phyloP scores from a whole-genome alignment of 2,797 vertebrate genomes.

The Poeciliopsis gracilis region DNA sequence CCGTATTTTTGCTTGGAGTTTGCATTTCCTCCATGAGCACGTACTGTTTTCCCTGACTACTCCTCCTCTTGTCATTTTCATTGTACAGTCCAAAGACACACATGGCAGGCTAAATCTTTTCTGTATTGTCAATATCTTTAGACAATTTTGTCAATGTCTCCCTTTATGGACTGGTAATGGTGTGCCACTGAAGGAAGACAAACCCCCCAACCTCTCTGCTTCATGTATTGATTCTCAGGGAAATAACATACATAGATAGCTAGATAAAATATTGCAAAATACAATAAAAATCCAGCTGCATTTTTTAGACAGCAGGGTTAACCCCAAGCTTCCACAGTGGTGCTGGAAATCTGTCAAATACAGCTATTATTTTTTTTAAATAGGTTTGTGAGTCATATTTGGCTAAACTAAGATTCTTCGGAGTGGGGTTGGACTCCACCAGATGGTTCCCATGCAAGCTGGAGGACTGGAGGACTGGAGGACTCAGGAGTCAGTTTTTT shows the following conservation, averaged over 20 bases:
- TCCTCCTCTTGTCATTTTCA: neutral
- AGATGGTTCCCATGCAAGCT: neutral
- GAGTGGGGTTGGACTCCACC: neutral
- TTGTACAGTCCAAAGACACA: neutral
- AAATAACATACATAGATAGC: neutral
- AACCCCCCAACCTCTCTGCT: neutral
- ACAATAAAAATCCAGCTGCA: neutral
- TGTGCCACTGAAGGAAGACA: neutral
- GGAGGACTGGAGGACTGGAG: neutral
- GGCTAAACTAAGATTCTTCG: neutral
- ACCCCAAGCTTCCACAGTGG: neutral
- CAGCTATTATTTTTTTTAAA: neutral
- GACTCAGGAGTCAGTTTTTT: neutral
- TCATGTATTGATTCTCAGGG: neutral
- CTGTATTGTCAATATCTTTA: neutral
- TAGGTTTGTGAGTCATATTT: neutral
- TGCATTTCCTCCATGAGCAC: neutral
- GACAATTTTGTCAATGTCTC: neutral
- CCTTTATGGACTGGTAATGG: neutral
- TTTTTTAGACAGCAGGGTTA: neutral
- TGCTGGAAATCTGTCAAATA: slow-evolving; percentile 20
- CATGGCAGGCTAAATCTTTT: neutral
- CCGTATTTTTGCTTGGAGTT: neutral
- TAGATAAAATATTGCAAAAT: neutral
- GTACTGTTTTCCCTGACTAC: neutral